These are phyloP conservation scores for Troides helena DNA, from an alignment of 2,888 invertebrate genomes.

Conservation along the genomic window DNA sequence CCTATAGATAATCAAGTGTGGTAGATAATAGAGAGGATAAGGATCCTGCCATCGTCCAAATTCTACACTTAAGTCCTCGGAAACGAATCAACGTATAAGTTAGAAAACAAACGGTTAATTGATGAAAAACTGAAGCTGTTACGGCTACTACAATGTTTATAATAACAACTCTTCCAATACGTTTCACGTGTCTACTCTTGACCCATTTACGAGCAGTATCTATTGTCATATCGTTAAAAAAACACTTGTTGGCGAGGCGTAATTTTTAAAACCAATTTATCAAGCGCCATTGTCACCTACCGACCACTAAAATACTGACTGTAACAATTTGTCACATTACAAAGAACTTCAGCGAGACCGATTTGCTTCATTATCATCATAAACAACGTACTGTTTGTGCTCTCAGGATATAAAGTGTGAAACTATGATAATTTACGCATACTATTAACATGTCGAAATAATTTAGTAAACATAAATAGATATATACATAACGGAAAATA, in stretches of 20 bases:
- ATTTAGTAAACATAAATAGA: not conserved
- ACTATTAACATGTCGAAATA: not conserved
- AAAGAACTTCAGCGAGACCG: constrained; percentile 34
- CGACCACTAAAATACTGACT: constrained; percentile 38
- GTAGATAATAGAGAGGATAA: too few relatives aligned
- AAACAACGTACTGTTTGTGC: constrained; percentile 17
- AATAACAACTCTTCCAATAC: not conserved
- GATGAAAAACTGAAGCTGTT: too few relatives aligned
- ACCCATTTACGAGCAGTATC: constrained; percentile 6
- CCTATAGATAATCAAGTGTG: too few relatives aligned
- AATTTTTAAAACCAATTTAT: constrained; percentile 23
- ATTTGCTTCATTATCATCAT: constrained; percentile 11
- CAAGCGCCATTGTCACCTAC: constrained; percentile 37
- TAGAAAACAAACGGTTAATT: too few relatives aligned
- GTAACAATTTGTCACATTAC: constrained; percentile 43
- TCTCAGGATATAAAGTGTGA: constrained; percentile 36
- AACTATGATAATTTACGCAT: constrained; percentile 17
- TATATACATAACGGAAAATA: not conserved
- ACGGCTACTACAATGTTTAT: not conserved
- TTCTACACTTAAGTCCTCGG: too few relatives aligned
- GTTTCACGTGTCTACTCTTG: not conserved
- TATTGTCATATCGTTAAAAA: constrained; percentile 5
- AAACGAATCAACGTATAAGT: too few relatives aligned
- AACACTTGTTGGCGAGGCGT: constrained; percentile 7
- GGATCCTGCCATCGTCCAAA: too few relatives aligned